Evolutionary conservation across 2,888 invertebrate species (phyloP), one percentile per base, ranked within the genome.

Genomic region (Phrixothrix hirtus): DNA sequence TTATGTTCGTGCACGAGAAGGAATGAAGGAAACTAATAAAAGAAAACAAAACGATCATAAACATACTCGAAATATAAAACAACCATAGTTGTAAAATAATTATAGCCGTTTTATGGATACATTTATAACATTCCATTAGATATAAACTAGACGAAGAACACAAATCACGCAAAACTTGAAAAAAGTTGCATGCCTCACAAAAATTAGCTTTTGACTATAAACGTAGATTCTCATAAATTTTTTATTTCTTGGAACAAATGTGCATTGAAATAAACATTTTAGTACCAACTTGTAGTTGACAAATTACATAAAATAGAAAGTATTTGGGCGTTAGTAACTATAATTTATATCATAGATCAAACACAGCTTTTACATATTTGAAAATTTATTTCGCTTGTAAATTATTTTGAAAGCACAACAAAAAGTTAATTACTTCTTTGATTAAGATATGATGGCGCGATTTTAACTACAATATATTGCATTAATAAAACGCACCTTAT

Each of bases 71-170:
- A 51, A 45, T 37, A 52, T 46, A 36, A 52, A 52, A 46, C 52
- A 41, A 46, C 52, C 41, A 26, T 44, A 46, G 38, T 39, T 47
- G 21, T 54, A 54, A 54, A 54, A 44, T 54, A 48, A 54, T 49
- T 41, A 37, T 32, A 47, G 36, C 17, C 25, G 37, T 53, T 53
- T 53, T 53, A 53, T 53, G 37, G 53, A 38, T 38, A 43, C 48
- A 43, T 53, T 53, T 47, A 53, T 43, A 30, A 32, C 43, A 49
- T 53, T 41, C 46, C 43, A 43, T 41, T 48, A 42, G 41, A 43
- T 45, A 50, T 50, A 55, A 50, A 55, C 31, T 32, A 42, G 44
- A 27, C 34, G n/a, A 14, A 30, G 31, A 44, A 43, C 39, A 45
- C 37, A 50, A 44, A 55, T 42, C 53, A 53, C 39, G 45, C 45